Base-by-base conservation (phyloP, 2,797 vertebrate species). In the Coendou prehensilis region DNA sequence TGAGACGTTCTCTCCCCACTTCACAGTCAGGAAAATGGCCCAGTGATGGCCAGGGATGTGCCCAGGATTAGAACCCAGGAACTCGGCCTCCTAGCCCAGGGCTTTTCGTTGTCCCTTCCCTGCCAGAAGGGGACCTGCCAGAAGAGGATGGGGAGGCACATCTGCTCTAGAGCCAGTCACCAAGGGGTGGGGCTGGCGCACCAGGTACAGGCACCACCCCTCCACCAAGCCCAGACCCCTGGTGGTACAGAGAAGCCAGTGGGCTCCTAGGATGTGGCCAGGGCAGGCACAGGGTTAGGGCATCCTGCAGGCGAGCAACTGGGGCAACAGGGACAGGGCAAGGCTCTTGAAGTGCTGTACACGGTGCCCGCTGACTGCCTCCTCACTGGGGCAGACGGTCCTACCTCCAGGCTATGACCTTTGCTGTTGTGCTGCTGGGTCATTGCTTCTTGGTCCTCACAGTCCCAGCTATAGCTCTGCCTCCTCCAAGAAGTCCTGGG, bases 371-470 rank as follows among this genome's bases (percentile, higher is more conserved):
- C 82, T 4, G 2, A n/a, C 13, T 4, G 88, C 89, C 85, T 88
- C 85, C 73, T 80, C 71, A 1, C 81, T 28, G 78, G 89, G 93
- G 73, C 9, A 47, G 93, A 84, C 41, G 0, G 52, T 86, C 94
- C 96, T 95, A 91, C 94, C 96, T 94, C 92, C 94, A 95, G 78
- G 91, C 92, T 87, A 54, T 26, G 89, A 80, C 87, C 91, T 95
- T 78, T 9, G 78, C 45, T 67, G 23, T 33, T 33, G 86, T 82
- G 37, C 96, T 81, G 79, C 86, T 81, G 86, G 89, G 85, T 93
- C 83, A 9, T 54, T 73, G 83, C 76, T 67, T 89, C 97, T 84
- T 13, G 83, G 94, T 81, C 61, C 63, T 91, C 56, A 47, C 17
- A 26, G 81, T 92, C 64, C 64, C 83, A 85, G 92, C 56, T 80